Evolutionary conservation across 2,797 vertebrate genomes (phyloP).

Genomic region (Sebastes goodei): DNA sequence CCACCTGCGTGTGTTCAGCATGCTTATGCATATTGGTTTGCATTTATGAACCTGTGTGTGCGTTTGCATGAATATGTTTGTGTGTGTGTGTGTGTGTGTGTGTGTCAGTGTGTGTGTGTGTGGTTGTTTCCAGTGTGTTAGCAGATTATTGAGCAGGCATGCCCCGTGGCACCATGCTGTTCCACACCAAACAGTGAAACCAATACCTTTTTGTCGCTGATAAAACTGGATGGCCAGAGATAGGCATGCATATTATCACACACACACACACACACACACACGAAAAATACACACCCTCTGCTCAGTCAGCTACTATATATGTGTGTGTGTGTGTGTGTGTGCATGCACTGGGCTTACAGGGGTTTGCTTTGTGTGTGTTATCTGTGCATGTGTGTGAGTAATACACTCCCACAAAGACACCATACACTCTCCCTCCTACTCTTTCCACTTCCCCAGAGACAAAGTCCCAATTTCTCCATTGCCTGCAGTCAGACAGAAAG

Average conservation of each 20-base stretch:
- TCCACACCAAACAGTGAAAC: slow-evolving; percentile 75
- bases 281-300: not conserved
- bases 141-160: slow-evolving; percentile 72
- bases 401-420: slow-evolving; percentile 70
- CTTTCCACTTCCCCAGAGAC: slow-evolving; percentile 72
- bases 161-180: slow-evolving; percentile 70
- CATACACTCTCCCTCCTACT: slow-evolving; percentile 64
- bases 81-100: slow-evolving; percentile 9
- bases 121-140: slow-evolving; percentile 36
- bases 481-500: slow-evolving; percentile 68
- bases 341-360: slow-evolving; percentile 12
- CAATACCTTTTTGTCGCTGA: slow-evolving; percentile 76
- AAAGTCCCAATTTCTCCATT: slow-evolving; percentile 75
- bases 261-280: not conserved
- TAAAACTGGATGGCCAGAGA: slow-evolving; percentile 74
- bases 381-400: slow-evolving; percentile 60
- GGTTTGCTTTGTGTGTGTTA: slow-evolving; percentile 58
- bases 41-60: slow-evolving; percentile 26
- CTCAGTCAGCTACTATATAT: too few relatives aligned
- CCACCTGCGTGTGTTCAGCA: slow-evolving; percentile 12
- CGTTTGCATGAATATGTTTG: not conserved
- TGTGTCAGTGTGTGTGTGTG: not conserved
- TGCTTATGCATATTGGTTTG: slow-evolving; percentile 39
- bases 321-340: not conserved
- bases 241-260: slow-evolving; percentile 78